Percentiles rank a stretch among this genome's conserved stretches.
Evolutionary conservation across 2,888 invertebrate species (phyloP).

Genomic region (Pedicia rivosa): DNA sequence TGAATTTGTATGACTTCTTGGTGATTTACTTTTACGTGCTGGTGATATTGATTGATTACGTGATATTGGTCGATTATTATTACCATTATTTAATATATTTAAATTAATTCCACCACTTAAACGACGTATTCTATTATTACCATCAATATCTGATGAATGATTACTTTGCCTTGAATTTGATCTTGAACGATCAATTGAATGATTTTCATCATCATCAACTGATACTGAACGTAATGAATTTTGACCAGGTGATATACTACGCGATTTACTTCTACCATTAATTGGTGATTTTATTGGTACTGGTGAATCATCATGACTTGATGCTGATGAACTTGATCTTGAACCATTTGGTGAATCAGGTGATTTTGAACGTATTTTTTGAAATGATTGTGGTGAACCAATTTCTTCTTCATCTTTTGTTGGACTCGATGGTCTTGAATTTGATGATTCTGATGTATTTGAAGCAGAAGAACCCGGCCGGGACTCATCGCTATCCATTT

Average conservation of each 20-base stretch:
- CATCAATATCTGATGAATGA: slow-evolving; percentile 18
- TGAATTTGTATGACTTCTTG: slow-evolving; percentile 18
- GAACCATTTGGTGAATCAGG: slow-evolving; percentile 26
- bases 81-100: not conserved
- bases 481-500: slow-evolving; percentile 23
- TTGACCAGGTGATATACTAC: slow-evolving; percentile 1
- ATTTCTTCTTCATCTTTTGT: slow-evolving; percentile 24
- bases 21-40: slow-evolving; percentile 15
- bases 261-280: not conserved
- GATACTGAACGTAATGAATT: slow-evolving; percentile 6
- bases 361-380: slow-evolving; percentile 21
- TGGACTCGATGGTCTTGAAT: slow-evolving; percentile 20
- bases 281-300: slow-evolving; percentile 7
- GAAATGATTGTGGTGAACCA: slow-evolving; percentile 26
- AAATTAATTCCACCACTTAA: slow-evolving; percentile 6
- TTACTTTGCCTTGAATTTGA: slow-evolving; percentile 4
- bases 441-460: slow-evolving; percentile 33
- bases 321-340: slow-evolving; percentile 17
- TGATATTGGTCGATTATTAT: slow-evolving; percentile 9
- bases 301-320: slow-evolving; percentile 8
- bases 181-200: slow-evolving; percentile 1
- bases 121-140: slow-evolving; percentile 18
- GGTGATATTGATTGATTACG: slow-evolving; percentile 19
- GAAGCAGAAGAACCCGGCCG: slow-evolving; percentile 25
- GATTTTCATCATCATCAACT: slow-evolving; percentile 8